A percentile compares a stretch with the other conserved stretches of the same genome.
Conservation (phyloP, 2,113 vertebrate genomes). For the Oceanodroma tethys region DNA sequence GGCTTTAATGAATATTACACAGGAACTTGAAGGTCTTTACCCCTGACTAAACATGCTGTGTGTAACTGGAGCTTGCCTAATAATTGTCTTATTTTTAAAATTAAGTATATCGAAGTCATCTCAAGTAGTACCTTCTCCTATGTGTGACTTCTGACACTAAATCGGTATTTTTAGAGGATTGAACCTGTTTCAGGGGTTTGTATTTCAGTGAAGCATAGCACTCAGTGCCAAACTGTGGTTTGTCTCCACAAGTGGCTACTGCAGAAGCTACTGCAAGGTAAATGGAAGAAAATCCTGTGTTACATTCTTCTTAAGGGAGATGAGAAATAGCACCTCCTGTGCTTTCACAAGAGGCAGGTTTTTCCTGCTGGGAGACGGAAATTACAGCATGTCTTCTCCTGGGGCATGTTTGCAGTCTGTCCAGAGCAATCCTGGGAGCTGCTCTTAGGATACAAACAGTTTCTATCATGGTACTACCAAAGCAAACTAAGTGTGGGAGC, state of each 20-base stretch:
- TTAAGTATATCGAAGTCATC: background rate
- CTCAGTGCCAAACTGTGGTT: background rate
- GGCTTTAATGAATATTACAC: conserved; percentile 26
- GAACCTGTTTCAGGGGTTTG: background rate
- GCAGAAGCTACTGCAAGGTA: background rate
- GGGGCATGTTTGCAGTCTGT: background rate
- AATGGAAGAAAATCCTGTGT: background rate
- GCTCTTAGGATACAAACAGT: background rate
- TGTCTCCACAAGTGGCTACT: background rate
- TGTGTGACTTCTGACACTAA: background rate
- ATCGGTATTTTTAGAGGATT: background rate
- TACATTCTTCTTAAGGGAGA: background rate
- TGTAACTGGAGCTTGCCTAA: background rate
- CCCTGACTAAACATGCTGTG: accelerated
- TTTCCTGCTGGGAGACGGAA: background rate
- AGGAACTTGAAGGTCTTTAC: background rate
- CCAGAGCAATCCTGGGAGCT: background rate
- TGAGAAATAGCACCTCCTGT: background rate
- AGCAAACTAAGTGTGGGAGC: background rate
- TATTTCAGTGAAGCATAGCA: background rate
- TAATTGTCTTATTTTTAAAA: background rate
- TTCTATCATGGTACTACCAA: background rate
- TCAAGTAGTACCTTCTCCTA: background rate
- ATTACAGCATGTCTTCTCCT: background rate
- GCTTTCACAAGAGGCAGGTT: background rate